Evolutionary conservation across 2,113 vertebrate genomes (phyloP).

Genomic region (Ictalurus punctatus): DNA sequence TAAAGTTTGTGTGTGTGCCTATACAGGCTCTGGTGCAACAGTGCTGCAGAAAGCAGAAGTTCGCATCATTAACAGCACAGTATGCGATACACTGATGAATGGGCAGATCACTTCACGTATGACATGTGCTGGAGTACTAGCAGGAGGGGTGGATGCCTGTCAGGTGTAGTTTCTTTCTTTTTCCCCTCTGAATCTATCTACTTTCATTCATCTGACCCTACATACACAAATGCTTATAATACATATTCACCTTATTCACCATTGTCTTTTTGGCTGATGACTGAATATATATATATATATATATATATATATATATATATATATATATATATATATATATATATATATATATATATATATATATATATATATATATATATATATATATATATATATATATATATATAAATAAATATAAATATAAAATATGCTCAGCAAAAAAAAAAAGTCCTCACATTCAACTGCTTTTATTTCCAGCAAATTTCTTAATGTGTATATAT

Average conservation of each 20-base stretch:
- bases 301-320: no score
- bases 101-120: slow-evolving; percentile 80
- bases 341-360: no score
- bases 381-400: no score
- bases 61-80: slow-evolving; percentile 82
- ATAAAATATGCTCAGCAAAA: no score
- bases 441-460: no score
- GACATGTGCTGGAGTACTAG: slow-evolving; percentile 86
- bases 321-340: no score
- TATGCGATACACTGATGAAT: slow-evolving; percentile 78
- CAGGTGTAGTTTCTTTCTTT: slow-evolving; percentile 72
- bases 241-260: not conserved
- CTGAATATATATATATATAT: not conserved
- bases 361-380: no score
- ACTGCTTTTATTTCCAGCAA: no score
- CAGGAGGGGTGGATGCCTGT: slow-evolving; percentile 87
- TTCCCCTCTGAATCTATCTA: not conserved
- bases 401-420: no score
- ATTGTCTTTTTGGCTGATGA: not conserved
- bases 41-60: slow-evolving; percentile 91
- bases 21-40: slow-evolving; percentile 71
- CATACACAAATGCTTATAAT: not conserved
- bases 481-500: no score
- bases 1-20: slow-evolving; percentile 11
- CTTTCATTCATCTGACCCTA: not conserved